These are phyloP conservation scores for Siderastrea radians DNA, from an alignment of 92 coral and sea anemone species.

Conservation along the genomic window DNA sequence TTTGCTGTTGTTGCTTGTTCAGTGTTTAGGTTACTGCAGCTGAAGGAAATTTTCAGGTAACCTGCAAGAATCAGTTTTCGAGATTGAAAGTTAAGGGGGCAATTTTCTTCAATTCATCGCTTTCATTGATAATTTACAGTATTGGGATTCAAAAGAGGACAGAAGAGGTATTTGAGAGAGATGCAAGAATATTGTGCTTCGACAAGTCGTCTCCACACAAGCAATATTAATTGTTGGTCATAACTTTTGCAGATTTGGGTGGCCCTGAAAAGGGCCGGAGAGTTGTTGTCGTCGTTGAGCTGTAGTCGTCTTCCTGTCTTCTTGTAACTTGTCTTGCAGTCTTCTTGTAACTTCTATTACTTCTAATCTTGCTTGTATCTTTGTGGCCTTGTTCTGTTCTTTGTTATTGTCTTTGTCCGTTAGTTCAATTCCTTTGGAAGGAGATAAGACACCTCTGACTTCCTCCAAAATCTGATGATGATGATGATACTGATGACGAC, in stretches of 20 bases:
- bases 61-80: neutral
- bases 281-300: conserved; percentile 56
- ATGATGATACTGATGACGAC: neutral
- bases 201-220: conserved; percentile 44
- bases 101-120: neutral
- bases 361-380: neutral
- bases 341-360: neutral
- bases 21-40: too few species aligned
- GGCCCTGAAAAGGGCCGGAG: conserved; percentile 95
- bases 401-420: conserved; percentile 1
- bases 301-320: conserved; percentile 44
- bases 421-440: conserved; percentile 42
- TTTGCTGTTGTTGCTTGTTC: neutral
- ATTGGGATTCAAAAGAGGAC: neutral
- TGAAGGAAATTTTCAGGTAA: too few species aligned
- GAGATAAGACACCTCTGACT: conserved; percentile 44
- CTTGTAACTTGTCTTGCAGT: conserved; percentile 1
- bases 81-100: neutral
- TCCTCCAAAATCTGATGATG: conserved; percentile 3
- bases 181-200: conserved; percentile 17
- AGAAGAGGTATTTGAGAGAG: neutral
- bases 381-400: neutral
- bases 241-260: conserved; percentile 92
- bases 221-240: conserved; percentile 55
- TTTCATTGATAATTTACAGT: neutral